Conservation (phyloP, 2,888 invertebrate species). For the Agrotis clavis region DNA sequence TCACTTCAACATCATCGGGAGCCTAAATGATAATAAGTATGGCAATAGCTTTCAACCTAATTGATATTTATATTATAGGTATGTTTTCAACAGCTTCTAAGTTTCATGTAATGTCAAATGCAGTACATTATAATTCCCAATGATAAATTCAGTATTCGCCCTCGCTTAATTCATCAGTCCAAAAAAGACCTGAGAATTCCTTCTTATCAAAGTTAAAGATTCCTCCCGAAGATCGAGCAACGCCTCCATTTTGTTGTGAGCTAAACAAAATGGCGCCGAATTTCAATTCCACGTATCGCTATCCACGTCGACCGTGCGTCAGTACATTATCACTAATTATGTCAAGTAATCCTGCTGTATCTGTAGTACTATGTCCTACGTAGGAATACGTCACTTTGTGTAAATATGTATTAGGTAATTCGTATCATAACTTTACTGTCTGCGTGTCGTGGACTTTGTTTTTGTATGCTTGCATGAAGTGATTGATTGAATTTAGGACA, state of each 20-base stretch:
- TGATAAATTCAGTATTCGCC: no score
- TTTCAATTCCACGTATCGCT: conserved; percentile 16
- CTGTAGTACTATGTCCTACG: conserved; percentile 44
- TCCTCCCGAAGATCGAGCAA: no score
- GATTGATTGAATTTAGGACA: background rate
- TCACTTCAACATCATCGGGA: no score
- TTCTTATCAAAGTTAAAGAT: background rate
- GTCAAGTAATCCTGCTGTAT: conserved; percentile 49
- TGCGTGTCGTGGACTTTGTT: conserved; percentile 35
- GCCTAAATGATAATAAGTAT: no score
- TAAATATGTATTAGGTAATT: conserved; percentile 49
- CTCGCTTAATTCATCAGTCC: no score
- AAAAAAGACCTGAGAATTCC: background rate
- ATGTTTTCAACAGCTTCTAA: no score
- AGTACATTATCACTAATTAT: conserved; percentile 40
- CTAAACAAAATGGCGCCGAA: conserved; percentile 27
- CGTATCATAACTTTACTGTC: conserved; percentile 5
- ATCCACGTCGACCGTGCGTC: conserved; percentile 37
- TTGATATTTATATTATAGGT: no score
- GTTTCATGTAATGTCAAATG: no score
- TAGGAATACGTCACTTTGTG: conserved; percentile 35
- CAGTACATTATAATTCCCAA: no score
- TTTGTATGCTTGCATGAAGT: background rate
- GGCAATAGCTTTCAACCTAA: no score
- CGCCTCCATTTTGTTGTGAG: conserved; percentile 7